phyloP scores from a whole-genome alignment of 2,113 vertebrate species.

The Platichthys stellatus region DNA sequence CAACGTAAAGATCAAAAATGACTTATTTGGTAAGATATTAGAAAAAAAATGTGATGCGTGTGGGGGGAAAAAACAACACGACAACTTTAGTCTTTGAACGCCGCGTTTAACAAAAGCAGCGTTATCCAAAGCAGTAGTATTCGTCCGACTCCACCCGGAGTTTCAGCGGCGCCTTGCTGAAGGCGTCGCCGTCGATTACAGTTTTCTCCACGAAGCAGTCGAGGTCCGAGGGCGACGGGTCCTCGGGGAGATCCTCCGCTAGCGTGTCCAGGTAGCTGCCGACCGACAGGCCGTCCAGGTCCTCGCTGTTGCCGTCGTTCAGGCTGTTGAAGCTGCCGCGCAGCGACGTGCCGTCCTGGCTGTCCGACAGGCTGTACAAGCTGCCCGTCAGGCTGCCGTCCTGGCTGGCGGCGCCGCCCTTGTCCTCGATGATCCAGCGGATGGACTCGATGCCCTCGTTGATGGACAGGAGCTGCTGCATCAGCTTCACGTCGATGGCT shows the following conservation, averaged over 20 bases:
- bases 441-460: conserved; percentile 97
- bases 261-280: conserved; percentile 97
- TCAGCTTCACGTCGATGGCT: conserved; percentile 92
- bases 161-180: conserved; percentile 80
- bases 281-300: conserved; percentile 91
- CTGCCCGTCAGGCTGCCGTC: conserved; percentile 93
- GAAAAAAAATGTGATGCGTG: conserved; percentile 17
- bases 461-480: conserved; percentile 95
- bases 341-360: conserved; percentile 87
- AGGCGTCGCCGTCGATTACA: conserved; percentile 80
- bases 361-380: conserved; percentile 92
- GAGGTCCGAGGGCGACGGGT: conserved; percentile 87
- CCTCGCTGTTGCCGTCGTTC: conserved; percentile 87
- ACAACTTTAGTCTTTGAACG: conserved; percentile 28
- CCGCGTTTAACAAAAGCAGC: background rate
- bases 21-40: conserved; percentile 5
- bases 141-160: conserved; percentile 89
- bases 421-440: conserved; percentile 96
- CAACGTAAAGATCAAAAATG: conserved; percentile 10
- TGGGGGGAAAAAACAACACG: background rate
- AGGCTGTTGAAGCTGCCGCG: conserved; percentile 89
- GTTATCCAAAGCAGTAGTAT: conserved; percentile 94
- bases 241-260: conserved; percentile 88
- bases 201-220: conserved; percentile 87
- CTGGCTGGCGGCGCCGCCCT: conserved; percentile 86